A percentile compares a stretch with the other conserved stretches of the same genome.
These are phyloP conservation scores for Tyrophagus putrescentiae DNA, from an alignment of 1,140 invertebrate species.

Conservation along the genomic window DNA sequence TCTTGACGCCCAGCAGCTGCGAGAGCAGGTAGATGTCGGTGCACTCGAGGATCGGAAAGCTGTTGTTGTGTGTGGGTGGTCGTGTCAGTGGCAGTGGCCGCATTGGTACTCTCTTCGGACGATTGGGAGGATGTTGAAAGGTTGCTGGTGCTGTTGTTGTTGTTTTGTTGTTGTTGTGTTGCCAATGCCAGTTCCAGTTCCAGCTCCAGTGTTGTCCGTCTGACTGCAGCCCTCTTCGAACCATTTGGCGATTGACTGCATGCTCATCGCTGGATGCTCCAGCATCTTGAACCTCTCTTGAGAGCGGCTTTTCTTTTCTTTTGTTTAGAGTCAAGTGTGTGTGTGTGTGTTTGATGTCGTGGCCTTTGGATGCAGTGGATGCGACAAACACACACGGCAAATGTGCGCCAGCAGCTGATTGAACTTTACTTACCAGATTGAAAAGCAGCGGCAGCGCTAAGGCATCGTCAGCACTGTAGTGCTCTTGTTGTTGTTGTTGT, in stretches of 20 bases:
- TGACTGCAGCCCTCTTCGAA: slow-evolving; percentile 12
- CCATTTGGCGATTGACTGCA: slow-evolving; percentile 13
- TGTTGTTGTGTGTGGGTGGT: neutral
- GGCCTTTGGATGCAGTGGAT: too few relatives aligned
- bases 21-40: slow-evolving; percentile 8
- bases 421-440: too few relatives aligned
- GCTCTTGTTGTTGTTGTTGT: too few relatives aligned
- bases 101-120: neutral
- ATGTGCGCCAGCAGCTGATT: too few relatives aligned
- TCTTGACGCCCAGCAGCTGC: neutral
- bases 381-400: too few relatives aligned
- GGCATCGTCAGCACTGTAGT: too few relatives aligned
- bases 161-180: neutral
- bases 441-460: too few relatives aligned
- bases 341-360: too few relatives aligned
- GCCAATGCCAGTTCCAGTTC: neutral
- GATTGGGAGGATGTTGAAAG: too few relatives aligned
- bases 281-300: neutral
- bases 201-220: too few relatives aligned
- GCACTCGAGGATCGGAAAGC: neutral
- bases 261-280: neutral
- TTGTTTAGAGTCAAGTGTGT: too few relatives aligned
- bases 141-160: neutral
- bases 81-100: neutral
- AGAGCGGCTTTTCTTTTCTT: neutral